Evolutionary conservation across 2,797 vertebrate species (phyloP).

Genomic region (Galago senegalensis): DNA sequence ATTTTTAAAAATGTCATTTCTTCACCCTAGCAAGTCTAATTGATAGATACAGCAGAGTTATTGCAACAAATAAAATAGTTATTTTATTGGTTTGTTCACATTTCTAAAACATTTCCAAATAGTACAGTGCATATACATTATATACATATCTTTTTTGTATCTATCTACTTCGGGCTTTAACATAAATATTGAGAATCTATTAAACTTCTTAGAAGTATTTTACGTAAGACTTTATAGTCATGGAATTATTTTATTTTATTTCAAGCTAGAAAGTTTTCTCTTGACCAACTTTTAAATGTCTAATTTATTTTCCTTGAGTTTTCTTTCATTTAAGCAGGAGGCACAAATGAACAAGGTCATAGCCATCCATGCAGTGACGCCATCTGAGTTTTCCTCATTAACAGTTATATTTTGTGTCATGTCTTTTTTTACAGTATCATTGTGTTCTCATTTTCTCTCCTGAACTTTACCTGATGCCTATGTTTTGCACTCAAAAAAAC

Average conservation of each 20-base stretch:
- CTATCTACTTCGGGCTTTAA: constrained; percentile 3
- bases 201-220: constrained; percentile 24
- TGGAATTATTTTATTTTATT: constrained; percentile 37
- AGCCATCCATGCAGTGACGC: constrained; percentile 69
- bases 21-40: neutral
- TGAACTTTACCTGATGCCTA: constrained; percentile 64
- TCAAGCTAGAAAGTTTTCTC: constrained; percentile 46
- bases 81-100: neutral
- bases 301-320: constrained; percentile 81
- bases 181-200: neutral
- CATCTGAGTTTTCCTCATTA: constrained; percentile 74
- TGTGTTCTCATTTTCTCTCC: constrained; percentile 66
- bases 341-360: constrained; percentile 80
- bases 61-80: neutral
- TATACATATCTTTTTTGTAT: neutral
- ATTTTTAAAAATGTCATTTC: constrained; percentile 14
- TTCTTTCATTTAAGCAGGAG: constrained; percentile 86
- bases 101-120: constrained; percentile 62
- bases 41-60: neutral
- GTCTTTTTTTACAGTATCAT: constrained; percentile 66
- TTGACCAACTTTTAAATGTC: constrained; percentile 62
- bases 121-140: neutral
- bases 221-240: neutral
- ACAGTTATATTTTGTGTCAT: constrained; percentile 71
- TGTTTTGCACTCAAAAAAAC: constrained; percentile 15